Evolutionary conservation across 2,113 vertebrate genomes (phyloP).

Genomic region (Carettochelys insculpta): DNA sequence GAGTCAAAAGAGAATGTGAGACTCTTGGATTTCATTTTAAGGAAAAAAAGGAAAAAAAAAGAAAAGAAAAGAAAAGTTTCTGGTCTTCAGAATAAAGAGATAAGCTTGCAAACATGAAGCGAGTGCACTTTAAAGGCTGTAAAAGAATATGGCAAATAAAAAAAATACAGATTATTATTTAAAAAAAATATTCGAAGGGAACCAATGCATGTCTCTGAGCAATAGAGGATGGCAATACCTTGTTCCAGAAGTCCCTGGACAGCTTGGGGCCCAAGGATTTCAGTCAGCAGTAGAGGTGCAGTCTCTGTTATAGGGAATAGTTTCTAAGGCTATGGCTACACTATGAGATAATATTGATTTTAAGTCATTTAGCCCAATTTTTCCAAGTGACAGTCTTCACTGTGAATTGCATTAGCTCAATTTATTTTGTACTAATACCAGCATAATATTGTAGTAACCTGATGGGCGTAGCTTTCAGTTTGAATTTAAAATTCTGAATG

Average conservation of each 20-base stretch:
- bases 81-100: background rate
- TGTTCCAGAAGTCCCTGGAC: background rate
- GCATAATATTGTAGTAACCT: too few relatives aligned
- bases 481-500: too few relatives aligned
- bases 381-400: too few relatives aligned
- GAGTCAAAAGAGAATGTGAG: background rate
- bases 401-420: too few relatives aligned
- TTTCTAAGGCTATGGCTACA: too few relatives aligned
- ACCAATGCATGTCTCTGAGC: background rate
- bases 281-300: background rate
- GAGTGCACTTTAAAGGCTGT: background rate
- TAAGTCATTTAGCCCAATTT: too few relatives aligned
- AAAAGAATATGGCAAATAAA: background rate
- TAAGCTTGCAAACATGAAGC: accelerated
- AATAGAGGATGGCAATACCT: background rate
- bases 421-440: too few relatives aligned
- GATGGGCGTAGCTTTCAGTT: too few relatives aligned
- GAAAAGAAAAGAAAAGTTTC: background rate
- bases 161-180: background rate
- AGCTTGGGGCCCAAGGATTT: background rate
- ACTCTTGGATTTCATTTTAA: background rate
- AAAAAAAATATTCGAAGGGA: background rate
- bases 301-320: background rate
- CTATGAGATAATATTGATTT: too few relatives aligned
- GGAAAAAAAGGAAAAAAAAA: too few relatives aligned